Evolutionary conservation across 37 sponge, comb jelly and placozoan species (phyloP).

Genomic region (Aplysina aerophoba): DNA sequence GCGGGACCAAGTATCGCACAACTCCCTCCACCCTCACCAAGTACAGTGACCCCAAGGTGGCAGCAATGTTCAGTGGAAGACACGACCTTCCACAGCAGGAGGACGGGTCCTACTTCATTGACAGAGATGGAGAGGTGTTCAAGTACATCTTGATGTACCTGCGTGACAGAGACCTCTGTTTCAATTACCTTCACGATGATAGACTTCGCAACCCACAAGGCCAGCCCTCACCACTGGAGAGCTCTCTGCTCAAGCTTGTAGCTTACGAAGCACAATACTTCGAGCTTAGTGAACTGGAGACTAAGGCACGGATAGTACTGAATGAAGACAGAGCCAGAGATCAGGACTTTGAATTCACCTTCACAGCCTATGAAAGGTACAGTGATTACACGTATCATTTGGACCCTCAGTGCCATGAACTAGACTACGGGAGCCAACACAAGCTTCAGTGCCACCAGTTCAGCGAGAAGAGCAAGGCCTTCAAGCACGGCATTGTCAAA

Average conservation of each 20-base stretch:
- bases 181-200: no score
- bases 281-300: neutral
- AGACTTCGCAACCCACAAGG: no score
- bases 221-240: neutral
- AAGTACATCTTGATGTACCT: conserved; percentile 8
- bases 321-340: no score
- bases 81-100: conserved; percentile 19
- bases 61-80: conserved; percentile 41
- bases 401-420: no score
- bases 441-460: no score
- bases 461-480: no score
- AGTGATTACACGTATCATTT: no score
- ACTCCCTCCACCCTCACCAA: conserved; percentile 14
- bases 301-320: no score
- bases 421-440: no score
- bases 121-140: conserved; percentile 33
- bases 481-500: no score
- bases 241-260: neutral
- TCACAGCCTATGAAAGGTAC: no score
- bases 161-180: neutral
- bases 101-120: conserved; percentile 41
- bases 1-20: conserved; percentile 6
- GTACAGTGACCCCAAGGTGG: conserved; percentile 25
- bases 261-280: conserved; percentile 13
- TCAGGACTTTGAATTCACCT: no score